phyloP scores from a whole-genome alignment of 2,888 invertebrate species.

The Cataglyphis rosenhaueri region DNA sequence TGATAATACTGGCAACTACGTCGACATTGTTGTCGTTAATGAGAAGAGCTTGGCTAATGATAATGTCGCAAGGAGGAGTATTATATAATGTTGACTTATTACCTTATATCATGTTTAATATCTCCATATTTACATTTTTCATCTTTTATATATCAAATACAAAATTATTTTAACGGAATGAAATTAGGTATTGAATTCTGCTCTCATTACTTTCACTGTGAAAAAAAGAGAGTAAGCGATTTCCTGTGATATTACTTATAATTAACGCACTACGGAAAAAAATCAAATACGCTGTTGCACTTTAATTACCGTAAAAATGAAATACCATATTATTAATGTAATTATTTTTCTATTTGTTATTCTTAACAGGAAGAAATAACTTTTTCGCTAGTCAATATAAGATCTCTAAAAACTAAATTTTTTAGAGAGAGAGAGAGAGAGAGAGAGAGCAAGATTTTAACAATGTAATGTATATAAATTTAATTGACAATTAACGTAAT shows the following conservation, averaged over 20 bases:
- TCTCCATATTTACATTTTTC: constrained; percentile 21
- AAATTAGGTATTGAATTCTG: constrained; percentile 67
- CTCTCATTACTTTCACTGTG: constrained; percentile 49
- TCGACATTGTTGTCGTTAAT: constrained; percentile 62
- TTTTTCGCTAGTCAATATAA: not conserved
- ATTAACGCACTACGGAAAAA: constrained; percentile 15
- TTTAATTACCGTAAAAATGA: not conserved
- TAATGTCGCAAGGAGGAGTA: constrained; percentile 55
- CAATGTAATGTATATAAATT: constrained; percentile 10
- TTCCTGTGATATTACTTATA: constrained; percentile 35
- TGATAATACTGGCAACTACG: constrained; percentile 59
- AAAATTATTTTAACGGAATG: constrained; percentile 75
- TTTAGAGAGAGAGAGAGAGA: not conserved
- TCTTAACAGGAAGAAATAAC: not conserved
- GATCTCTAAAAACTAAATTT: constrained; percentile 40
- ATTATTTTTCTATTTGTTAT: constrained; percentile 34
- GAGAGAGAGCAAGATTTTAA: not conserved
- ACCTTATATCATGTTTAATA: constrained; percentile 27
- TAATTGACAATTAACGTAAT: constrained; percentile 10
- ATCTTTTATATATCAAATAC: constrained; percentile 34
- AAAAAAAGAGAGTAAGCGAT: not conserved
- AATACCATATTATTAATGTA: constrained; percentile 26
- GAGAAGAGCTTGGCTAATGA: constrained; percentile 56
- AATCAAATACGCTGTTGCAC: constrained; percentile 9
- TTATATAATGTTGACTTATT: constrained; percentile 56